Evolutionary conservation across 2,113 vertebrate genomes (phyloP), one percentile per base, ranked within the genome.

Genomic region (Clarias gariepinus): DNA sequence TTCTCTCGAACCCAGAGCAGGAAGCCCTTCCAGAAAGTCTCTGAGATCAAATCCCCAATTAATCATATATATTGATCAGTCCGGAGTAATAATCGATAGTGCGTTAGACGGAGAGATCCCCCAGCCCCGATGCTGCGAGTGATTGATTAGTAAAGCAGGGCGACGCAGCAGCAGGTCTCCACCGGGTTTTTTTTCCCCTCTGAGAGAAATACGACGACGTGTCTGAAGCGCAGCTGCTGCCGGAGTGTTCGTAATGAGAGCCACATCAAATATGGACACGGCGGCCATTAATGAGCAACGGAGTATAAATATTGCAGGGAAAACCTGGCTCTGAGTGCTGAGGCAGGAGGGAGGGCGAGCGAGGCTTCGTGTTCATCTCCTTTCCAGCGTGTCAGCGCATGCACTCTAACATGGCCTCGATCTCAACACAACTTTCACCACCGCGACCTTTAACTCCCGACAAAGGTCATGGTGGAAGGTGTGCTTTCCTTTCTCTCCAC

Each of bases 241-340:
- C 12, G 74, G 28, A 19, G 52, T 53, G 25, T 57, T 69, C 30
- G 30, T 81, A 84, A 85, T 85, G 81, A 82, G 58, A 61, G 41
- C 47, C 84, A 10, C 71, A 87, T 90, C 82, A 82, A 77, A 86
- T 68, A 79, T 88, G 58, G 47, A 90, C 82, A 61, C 61, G 25
- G 80, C n/a, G 10, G 77, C 84, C 74, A 89, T 87, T 85, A 90
- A 86, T 21, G 61, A 60, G 87, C 61, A n/a, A 30, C 73, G 15
- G 41, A 2, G 52, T n/a, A 86, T 87, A 83, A 87, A 87, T 80
- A 80, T 66, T 78, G 30, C 78, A 90, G 57, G 15, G 12, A 4
- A 41, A 66, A 73, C 28, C 25, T 80, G n/a, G 76, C 73, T 33
- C 33, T 11, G 19, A 25, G 16, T 23, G 61, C 19, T 18, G 78